Percentiles rank a stretch among this genome's conserved stretches.
Evolutionary conservation across 2,797 vertebrate species (phyloP).

Genomic region (Neopelma chrysocephalum): DNA sequence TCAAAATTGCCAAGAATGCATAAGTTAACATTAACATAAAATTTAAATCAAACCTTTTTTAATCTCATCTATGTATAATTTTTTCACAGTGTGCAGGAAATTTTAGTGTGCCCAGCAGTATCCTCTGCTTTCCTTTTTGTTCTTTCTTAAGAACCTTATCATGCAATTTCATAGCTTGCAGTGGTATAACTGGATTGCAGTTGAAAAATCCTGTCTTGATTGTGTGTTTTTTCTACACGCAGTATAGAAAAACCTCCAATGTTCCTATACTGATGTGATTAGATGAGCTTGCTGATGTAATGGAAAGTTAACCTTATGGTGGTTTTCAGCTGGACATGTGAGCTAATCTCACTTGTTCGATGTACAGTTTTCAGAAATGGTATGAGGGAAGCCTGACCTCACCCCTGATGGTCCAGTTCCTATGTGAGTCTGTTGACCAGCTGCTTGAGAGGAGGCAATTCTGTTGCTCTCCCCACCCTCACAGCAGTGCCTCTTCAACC

Average conservation of each 20-base stretch:
- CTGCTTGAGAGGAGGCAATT: not conserved
- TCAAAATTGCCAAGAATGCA: not conserved
- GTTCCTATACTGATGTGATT: not conserved
- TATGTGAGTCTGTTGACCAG: not conserved
- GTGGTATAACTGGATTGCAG: not conserved
- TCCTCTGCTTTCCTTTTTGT: not conserved
- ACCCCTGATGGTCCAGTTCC: rapidly evolving
- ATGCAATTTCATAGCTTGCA: rapidly evolving
- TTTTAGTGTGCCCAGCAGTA: not conserved
- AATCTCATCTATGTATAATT: not conserved
- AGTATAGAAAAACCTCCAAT: not conserved
- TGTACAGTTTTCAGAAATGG: not conserved
- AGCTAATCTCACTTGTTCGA: not conserved
- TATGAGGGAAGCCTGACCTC: not conserved
- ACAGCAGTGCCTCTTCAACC: not conserved
- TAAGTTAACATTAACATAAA: not conserved
- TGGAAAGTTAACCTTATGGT: not conserved
- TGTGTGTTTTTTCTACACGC: not conserved
- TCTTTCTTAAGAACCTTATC: not conserved
- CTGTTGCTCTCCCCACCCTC: not conserved
- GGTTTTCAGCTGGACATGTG: not conserved
- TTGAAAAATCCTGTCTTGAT: not conserved
- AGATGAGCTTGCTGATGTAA: not conserved
- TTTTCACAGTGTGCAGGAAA: not conserved
- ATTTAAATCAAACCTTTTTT: not conserved